Percentiles rank a stretch among this genome's conserved stretches.
Conservation (phyloP, 2,113 vertebrate genomes). For the Oncorhynchus kisutch region DNA sequence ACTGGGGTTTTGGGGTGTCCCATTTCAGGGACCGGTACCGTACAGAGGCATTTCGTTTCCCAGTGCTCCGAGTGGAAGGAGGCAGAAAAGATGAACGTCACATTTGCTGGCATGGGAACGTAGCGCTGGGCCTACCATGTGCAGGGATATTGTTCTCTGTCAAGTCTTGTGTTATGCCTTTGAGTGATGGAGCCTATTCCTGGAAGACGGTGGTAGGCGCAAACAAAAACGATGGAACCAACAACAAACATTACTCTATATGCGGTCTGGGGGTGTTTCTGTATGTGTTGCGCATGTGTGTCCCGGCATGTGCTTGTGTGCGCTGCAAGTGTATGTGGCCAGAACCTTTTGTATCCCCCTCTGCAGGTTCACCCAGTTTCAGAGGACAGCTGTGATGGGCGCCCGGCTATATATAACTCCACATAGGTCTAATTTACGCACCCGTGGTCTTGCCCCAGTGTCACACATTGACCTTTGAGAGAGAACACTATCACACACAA, state of each 20-base stretch:
- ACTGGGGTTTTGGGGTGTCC: conserved; percentile 51
- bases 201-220: conserved; percentile 58
- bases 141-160: conserved; percentile 76
- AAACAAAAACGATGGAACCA: conserved; percentile 57
- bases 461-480: conserved; percentile 24
- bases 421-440: conserved; percentile 24
- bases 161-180: conserved; percentile 78
- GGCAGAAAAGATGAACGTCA: conserved; percentile 42
- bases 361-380: conserved; percentile 8
- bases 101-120: conserved; percentile 63
- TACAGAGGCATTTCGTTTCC: conserved; percentile 62
- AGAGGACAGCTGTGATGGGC: conserved; percentile 38
- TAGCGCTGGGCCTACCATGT: conserved; percentile 61
- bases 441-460: conserved; percentile 29
- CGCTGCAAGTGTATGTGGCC: background rate
- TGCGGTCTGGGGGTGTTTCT: background rate
- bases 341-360: conserved; percentile 16
- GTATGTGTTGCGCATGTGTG: background rate
- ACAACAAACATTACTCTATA: background rate
- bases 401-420: conserved; percentile 41
- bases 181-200: conserved; percentile 78
- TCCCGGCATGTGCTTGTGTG: conserved; percentile 2
- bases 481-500: conserved; percentile 10
- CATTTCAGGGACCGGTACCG: conserved; percentile 58
- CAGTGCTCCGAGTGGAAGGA: conserved; percentile 29